These are phyloP conservation scores for Lochmaea crataegi DNA, from an alignment of 2,888 invertebrate species.

Conservation along the genomic window DNA sequence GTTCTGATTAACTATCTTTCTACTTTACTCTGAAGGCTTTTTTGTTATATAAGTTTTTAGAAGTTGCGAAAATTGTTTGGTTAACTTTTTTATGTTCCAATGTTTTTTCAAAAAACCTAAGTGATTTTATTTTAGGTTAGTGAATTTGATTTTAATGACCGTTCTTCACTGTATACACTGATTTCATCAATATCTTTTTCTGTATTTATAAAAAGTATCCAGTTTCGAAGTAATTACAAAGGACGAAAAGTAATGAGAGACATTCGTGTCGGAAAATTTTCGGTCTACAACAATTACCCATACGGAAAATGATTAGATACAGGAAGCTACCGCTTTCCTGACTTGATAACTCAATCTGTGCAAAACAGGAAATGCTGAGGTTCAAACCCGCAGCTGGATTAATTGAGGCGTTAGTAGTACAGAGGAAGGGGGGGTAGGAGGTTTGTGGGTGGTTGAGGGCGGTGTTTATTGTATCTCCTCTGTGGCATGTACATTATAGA, in stretches of 20 bases:
- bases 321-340: slow-evolving; percentile 29
- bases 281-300: slow-evolving; percentile 32
- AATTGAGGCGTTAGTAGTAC: slow-evolving; percentile 37
- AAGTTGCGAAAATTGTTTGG: too few species aligned
- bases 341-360: slow-evolving; percentile 45
- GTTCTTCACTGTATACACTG: too few species aligned
- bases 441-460: background rate
- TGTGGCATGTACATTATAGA: slow-evolving; percentile 31
- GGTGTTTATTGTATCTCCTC: slow-evolving; percentile 33
- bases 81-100: too few species aligned
- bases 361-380: slow-evolving; percentile 42
- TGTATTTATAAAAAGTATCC: background rate
- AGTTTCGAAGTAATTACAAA: background rate
- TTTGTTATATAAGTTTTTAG: too few species aligned
- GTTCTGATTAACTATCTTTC: too few species aligned
- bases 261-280: slow-evolving; percentile 18
- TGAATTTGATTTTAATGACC: too few species aligned
- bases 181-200: too few species aligned
- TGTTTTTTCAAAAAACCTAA: too few species aligned
- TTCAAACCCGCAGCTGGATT: slow-evolving; percentile 37
- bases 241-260: slow-evolving; percentile 10
- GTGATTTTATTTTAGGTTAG: too few species aligned
- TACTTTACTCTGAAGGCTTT: too few species aligned
- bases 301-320: slow-evolving; percentile 32
- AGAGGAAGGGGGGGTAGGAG: slow-evolving; percentile 27